Base-by-base conservation (phyloP, 2,113 vertebrate genomes). In the Callorhinus ursinus region DNA sequence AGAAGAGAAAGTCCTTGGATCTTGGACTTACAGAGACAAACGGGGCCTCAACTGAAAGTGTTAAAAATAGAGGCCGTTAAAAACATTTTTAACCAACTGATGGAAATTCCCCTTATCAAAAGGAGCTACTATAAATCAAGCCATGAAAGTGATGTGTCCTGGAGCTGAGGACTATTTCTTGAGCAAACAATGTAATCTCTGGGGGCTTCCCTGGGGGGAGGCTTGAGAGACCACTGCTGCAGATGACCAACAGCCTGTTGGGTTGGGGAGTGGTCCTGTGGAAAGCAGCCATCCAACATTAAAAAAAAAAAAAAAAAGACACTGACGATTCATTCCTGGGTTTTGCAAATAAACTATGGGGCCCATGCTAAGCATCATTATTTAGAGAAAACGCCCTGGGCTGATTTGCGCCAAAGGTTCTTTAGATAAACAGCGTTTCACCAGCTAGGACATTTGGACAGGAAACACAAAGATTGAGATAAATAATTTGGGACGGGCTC, bases 41-140 rank as follows among this genome's bases (percentile, higher is more conserved):
- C 5, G n/a, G 84, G 80, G 49, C 76, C 82, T 46, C 49, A 28
- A 65, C 14, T 7, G 80, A 59, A 42, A 28, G 36, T 24, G 59
- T 82, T 82, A 82, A 90, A 92, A 71, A 82, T 92, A 91, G 74
- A 74, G 57, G 74, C 79, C 4, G 15, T 88, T 79, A 88, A 69
- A 63, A 95, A 4, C 42, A 46, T 92, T 92, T 90, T 57, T 36
- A 90, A 84, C 31, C 0, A 59, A 91, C 87, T 2, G 83, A 80
- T 79, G 74, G 94, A 93, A 88, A 95, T 39, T 69, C 94, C 96
- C 92, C 74, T 31, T 59, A 85, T 89, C 67, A 53, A 49, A 76
- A 77, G 59, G n/a, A 95, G 69, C 55, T 9, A 10, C 80, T 93
- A 36, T 31, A 8, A 39, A 31, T 55, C 39, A 16, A 59, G 42